A percentile compares a stretch with the other conserved stretches of the same genome.
phyloP scores from a whole-genome alignment of 1,140 invertebrate genomes.

The Trinorchestia longiramus region DNA sequence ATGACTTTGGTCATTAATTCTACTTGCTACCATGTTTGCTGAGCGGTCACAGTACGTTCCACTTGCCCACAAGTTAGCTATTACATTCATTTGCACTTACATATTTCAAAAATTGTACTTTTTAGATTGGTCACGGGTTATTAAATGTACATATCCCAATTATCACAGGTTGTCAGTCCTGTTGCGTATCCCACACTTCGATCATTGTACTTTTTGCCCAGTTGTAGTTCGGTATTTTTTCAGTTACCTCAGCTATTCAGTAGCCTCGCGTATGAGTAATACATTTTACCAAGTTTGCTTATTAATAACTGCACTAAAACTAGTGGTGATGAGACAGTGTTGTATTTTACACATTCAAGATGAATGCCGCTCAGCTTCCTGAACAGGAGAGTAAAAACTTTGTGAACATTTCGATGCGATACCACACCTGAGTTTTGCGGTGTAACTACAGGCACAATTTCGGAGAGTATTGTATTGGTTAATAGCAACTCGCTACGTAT shows the following conservation, averaged over 20 bases:
- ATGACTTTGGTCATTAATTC: too few species aligned
- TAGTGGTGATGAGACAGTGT: neutral
- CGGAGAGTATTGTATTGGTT: neutral
- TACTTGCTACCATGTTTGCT: too few species aligned
- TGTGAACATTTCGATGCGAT: neutral
- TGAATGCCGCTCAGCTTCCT: neutral
- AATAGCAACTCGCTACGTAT: neutral
- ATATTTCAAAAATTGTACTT: too few species aligned
- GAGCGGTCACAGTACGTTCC: too few species aligned
- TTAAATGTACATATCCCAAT: too few species aligned
- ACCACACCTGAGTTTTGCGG: neutral
- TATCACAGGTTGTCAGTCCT: too few species aligned
- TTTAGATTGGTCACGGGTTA: too few species aligned
- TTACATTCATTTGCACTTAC: too few species aligned
- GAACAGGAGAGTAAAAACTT: neutral
- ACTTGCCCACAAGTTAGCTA: too few species aligned
- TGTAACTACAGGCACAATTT: neutral
- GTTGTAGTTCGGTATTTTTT: neutral
- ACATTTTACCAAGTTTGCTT: neutral
- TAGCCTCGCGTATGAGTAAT: neutral
- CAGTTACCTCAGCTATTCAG: neutral
- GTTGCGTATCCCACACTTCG: neutral
- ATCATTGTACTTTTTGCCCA: neutral
- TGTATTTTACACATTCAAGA: neutral
- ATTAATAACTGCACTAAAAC: neutral